Evolutionary conservation across 1,140 invertebrate genomes (phyloP).

Genomic region (Berghia stephanieae): DNA sequence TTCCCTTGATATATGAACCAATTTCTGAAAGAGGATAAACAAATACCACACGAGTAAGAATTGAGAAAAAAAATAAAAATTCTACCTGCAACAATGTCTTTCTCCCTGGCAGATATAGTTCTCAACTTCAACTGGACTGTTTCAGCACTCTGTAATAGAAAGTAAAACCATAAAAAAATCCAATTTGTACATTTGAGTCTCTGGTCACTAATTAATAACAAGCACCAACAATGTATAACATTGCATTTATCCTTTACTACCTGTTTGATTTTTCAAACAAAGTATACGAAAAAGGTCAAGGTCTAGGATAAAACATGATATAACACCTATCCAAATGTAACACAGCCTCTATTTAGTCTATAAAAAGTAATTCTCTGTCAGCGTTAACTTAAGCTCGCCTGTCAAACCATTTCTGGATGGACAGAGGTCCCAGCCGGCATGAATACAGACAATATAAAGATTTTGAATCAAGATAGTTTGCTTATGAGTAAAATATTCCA

Average conservation of each 20-base stretch:
- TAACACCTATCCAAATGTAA: not conserved
- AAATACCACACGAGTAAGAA: not conserved
- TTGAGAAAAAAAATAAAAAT: slow-evolving; percentile 52
- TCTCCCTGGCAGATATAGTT: slow-evolving; percentile 79
- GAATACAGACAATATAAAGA: too few species aligned
- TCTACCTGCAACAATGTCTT: slow-evolving; percentile 84
- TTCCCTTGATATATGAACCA: too few species aligned
- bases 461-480: too few species aligned
- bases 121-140: slow-evolving; percentile 91
- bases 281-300: not conserved
- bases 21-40: too few species aligned
- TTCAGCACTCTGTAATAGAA: slow-evolving; percentile 84
- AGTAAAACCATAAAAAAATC: not conserved
- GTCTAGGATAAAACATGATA: not conserved
- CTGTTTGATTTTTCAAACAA: not conserved
- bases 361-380: too few species aligned
- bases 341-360: too few species aligned
- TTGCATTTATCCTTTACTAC: not conserved
- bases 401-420: too few species aligned
- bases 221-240: too few species aligned
- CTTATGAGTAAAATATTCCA: too few species aligned
- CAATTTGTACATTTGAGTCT: not conserved
- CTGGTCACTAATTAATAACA: too few species aligned
- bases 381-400: too few species aligned
- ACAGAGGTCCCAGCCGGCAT: too few species aligned